These are phyloP conservation scores for Hetaerina americana DNA, from an alignment of 1,140 invertebrate genomes.

Conservation along the genomic window DNA sequence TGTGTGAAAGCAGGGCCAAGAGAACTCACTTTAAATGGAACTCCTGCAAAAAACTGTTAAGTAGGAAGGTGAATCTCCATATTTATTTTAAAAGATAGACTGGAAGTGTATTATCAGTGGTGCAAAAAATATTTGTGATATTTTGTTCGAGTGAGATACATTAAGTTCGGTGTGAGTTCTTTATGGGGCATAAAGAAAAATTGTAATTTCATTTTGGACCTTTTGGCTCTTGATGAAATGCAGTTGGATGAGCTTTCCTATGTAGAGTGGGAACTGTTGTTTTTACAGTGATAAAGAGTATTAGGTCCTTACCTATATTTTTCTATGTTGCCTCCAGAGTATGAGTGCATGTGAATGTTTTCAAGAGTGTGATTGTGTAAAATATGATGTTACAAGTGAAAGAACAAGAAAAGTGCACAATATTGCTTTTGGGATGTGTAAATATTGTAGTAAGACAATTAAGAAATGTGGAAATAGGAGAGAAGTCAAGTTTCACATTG, in stretches of 20 bases:
- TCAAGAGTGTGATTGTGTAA: neutral
- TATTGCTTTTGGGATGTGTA: neutral
- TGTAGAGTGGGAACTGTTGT: neutral
- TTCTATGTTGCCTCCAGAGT: neutral
- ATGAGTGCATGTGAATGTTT: neutral
- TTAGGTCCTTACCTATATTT: too few species aligned
- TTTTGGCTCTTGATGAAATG: too few species aligned
- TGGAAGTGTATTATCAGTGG: neutral
- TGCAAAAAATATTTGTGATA: neutral
- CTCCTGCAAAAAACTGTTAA: too few species aligned
- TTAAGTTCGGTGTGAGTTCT: neutral
- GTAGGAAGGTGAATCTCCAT: neutral
- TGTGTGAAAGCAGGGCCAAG: too few species aligned
- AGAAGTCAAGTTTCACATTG: too few species aligned
- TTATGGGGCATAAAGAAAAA: too few species aligned
- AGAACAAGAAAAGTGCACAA: too few species aligned
- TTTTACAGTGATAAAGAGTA: neutral
- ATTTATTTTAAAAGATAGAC: neutral
- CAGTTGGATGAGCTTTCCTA: too few species aligned
- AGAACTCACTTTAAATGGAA: too few species aligned
- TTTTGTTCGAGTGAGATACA: constrained; percentile 1
- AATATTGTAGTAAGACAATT: neutral
- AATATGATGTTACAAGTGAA: too few species aligned
- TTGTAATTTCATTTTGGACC: too few species aligned
- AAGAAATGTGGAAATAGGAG: too few species aligned